phyloP scores from a whole-genome alignment of 2,797 vertebrate species.

The Hydrolagus colliei region DNA sequence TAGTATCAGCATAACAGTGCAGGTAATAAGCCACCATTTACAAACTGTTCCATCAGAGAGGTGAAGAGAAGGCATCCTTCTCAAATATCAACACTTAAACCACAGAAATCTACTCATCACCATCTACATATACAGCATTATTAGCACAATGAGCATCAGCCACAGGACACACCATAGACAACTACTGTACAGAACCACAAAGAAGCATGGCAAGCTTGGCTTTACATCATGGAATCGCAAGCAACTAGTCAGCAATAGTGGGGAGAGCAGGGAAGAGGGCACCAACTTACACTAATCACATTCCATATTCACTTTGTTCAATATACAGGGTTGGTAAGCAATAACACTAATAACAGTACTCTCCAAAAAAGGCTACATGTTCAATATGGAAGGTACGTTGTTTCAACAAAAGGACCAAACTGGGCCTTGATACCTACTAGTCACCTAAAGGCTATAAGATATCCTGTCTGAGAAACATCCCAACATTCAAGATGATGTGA shows the following conservation, averaged over 20 bases:
- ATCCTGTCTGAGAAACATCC: too few species aligned
- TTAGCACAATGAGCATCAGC: conserved; percentile 19
- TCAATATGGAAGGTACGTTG: neutral
- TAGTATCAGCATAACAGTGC: conserved; percentile 61
- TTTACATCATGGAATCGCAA: conserved; percentile 31
- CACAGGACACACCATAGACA: conserved; percentile 25
- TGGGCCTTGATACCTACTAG: too few species aligned
- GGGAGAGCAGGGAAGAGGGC: conserved; percentile 45
- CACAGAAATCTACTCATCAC: conserved; percentile 27
- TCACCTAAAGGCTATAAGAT: too few species aligned
- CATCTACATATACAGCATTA: conserved; percentile 2
- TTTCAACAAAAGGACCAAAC: neutral
- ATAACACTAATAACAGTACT: conserved; percentile 23
- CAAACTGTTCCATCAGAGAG: conserved; percentile 60
- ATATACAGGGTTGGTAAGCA: conserved; percentile 23
- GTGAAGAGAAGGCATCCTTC: conserved; percentile 12
- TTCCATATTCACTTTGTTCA: conserved; percentile 60
- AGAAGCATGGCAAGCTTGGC: conserved; percentile 26
- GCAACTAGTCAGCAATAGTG: conserved; percentile 30
- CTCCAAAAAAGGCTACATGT: conserved; percentile 10
- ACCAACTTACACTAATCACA: conserved; percentile 66
- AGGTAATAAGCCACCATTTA: conserved; percentile 61
- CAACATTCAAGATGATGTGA: too few species aligned
- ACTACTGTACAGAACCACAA: neutral
- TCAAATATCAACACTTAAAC: conserved; percentile 22